These are phyloP conservation scores for Dromococcyx pavoninus DNA, from an alignment of 2,797 vertebrate species.

Conservation along the genomic window DNA sequence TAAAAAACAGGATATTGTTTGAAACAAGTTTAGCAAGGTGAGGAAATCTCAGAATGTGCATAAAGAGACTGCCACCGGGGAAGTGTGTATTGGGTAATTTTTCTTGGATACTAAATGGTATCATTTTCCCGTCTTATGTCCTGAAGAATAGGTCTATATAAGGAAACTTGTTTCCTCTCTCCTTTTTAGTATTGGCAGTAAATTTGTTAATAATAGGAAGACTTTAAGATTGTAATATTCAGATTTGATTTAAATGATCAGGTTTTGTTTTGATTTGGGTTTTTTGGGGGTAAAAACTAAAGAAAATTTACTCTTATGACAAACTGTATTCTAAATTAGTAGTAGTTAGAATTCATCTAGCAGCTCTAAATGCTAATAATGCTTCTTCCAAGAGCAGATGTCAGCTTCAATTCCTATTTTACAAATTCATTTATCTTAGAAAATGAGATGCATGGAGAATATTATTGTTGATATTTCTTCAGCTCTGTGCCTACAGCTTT, in stretches of 20 bases:
- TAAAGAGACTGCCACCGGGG: neutral
- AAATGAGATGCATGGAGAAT: slow-evolving; percentile 1
- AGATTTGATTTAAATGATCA: neutral
- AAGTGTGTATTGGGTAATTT: neutral
- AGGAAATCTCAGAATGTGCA: neutral
- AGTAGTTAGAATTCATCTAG: neutral
- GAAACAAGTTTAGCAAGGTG: neutral
- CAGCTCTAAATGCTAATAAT: neutral
- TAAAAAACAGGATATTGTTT: neutral
- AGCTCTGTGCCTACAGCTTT: neutral
- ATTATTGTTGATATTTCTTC: slow-evolving; percentile 14
- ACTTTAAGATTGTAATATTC: neutral
- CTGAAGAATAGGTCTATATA: neutral
- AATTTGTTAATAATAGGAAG: neutral
- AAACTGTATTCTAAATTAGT: neutral
- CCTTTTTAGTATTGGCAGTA: neutral
- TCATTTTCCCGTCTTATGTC: neutral
- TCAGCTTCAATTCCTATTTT: slow-evolving; percentile 32
- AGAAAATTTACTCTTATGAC: neutral
- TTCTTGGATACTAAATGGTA: neutral
- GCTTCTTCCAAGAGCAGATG: slow-evolving; percentile 3
- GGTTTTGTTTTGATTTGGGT: neutral
- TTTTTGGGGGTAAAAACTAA: neutral
- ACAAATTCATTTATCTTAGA: slow-evolving; percentile 38
- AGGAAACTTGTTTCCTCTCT: neutral